Evolutionary conservation across 2,113 vertebrate species (phyloP).

Genomic region (Melanotaenia duboulayi): DNA sequence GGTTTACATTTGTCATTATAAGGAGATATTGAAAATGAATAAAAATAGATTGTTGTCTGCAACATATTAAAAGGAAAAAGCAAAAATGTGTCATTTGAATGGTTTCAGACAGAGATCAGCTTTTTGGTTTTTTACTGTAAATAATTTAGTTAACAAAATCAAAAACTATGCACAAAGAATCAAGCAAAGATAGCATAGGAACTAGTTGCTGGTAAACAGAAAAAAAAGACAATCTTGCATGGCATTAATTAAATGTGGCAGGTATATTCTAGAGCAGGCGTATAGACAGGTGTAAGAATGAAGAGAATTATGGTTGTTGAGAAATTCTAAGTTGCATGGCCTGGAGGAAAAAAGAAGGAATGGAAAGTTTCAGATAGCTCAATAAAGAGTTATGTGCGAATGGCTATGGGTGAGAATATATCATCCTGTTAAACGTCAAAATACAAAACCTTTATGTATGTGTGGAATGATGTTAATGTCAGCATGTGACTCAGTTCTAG

Average conservation of each 20-base stretch:
- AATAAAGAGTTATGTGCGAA: not conserved
- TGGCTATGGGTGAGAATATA: not conserved
- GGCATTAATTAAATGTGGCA: rapidly evolving
- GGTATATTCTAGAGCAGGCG: not conserved
- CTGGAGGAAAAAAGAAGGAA: not conserved
- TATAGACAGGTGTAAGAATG: not conserved
- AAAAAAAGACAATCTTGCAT: not conserved
- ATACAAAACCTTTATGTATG: not conserved
- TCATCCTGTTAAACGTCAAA: too few species aligned
- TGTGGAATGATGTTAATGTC: not conserved
- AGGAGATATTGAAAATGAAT: not conserved
- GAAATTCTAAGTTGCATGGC: not conserved
- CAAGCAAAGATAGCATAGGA: not conserved
- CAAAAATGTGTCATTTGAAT: not conserved
- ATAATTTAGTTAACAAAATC: not conserved
- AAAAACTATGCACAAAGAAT: not conserved
- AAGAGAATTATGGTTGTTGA: not conserved
- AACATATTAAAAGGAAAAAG: not conserved
- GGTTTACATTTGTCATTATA: rapidly evolving
- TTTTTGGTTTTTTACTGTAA: not conserved
- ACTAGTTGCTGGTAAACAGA: not conserved
- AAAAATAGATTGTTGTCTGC: too few species aligned
- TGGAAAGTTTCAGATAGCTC: not conserved
- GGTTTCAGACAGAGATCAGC: not conserved
- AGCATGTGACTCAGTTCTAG: not conserved